Evolutionary conservation across 2,797 vertebrate species (phyloP).

Genomic region (Macroramphosus scolopax): DNA sequence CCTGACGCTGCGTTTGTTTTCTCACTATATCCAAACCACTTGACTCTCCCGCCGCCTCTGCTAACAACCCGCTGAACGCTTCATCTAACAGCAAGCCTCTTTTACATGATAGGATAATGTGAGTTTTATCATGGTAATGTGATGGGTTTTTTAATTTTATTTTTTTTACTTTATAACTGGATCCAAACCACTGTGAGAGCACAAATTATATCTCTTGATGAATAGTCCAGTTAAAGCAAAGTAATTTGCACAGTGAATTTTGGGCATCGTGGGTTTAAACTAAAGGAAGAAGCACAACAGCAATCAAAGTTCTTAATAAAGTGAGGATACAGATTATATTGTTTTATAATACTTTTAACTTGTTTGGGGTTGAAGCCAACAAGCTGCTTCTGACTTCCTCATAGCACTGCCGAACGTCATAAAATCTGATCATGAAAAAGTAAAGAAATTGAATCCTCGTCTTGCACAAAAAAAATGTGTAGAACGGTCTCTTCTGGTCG

Average conservation of each 20-base stretch:
- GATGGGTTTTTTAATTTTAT: too few species aligned
- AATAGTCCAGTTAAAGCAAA: not conserved
- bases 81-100: constrained; percentile 11
- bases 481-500: too few species aligned
- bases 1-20: constrained; percentile 20
- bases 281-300: constrained; percentile 11
- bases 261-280: not conserved
- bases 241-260: constrained; percentile 14
- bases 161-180: constrained; percentile 53
- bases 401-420: not conserved
- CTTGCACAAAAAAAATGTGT: too few species aligned
- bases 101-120: constrained; percentile 48
- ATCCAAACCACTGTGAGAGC: constrained; percentile 61
- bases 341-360: too few species aligned
- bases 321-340: too few species aligned
- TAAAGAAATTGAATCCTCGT: not conserved
- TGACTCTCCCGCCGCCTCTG: constrained; percentile 30
- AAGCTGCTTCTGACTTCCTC: constrained; percentile 1
- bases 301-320: constrained; percentile 4
- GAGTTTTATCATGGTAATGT: constrained; percentile 29
- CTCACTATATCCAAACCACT: constrained; percentile 31
- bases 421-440: constrained; percentile 1
- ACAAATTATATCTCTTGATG: constrained; percentile 8
- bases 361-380: constrained; percentile 6
- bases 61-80: constrained; percentile 50